Base-by-base conservation (phyloP, 2,113 vertebrate species). In the Zeus faber region DNA sequence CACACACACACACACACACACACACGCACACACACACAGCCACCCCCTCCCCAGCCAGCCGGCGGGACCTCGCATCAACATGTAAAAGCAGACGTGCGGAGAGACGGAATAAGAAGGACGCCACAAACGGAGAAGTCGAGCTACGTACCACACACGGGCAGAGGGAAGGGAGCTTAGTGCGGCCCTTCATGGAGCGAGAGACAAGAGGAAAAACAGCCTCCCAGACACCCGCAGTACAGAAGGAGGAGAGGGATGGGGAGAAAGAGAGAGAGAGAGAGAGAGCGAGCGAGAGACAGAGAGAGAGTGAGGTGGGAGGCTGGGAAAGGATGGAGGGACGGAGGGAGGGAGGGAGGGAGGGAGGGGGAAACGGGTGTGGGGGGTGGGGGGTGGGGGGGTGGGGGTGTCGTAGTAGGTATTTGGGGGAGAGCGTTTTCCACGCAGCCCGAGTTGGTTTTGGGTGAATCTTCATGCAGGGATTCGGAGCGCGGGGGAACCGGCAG, bases 141-240 rank as follows among this genome's bases (percentile, higher is more conserved):
- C 65, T 86, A 91, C 90, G 71, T 91, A 91, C 90, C 90, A 90
- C 89, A 81, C 90, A 91, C 69, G 90, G 87, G 78, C 90, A 91
- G 77, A 91, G 87, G 54, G 86, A 87, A 86, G 89, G 89, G 80
- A 91, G 86, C 82, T 89, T 91, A 78, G 85, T 80, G 82, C 87
- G 88, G 81, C 88, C 87, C 89, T 90, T 91, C 90, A 91, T 91
- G 85, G n/a, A 88, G 89, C 82, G 60, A 88, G 82, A 88, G 82
- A 89, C 82, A 82, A 79, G 77, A 74, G 76, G 83, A 84, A 10
- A 81, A 87, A 85, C 81, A 87, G 80, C 79, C 75, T 83, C 81
- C 72, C 80, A 88, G 85, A 88, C 81, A 81, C 83, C 86, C 85
- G 82, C 84, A 88, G 82, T 80, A 79, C 69, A 87, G 72, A 68